These are phyloP conservation scores for Anser brachyrhynchus DNA, from an alignment of 2,113 vertebrate species.

Conservation along the genomic window DNA sequence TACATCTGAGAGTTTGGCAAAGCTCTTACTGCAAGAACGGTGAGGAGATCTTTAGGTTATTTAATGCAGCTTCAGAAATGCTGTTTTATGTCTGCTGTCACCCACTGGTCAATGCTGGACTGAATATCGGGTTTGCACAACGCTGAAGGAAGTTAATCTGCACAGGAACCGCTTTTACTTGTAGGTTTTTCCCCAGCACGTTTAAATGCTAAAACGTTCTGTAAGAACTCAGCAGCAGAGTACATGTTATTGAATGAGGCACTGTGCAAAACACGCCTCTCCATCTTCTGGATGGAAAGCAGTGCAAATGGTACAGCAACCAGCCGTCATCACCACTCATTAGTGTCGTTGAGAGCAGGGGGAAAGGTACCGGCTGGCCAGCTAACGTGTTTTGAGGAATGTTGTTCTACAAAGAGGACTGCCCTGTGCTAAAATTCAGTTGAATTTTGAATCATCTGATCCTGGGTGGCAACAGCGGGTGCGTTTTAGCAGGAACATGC, in stretches of 20 bases:
- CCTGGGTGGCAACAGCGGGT: background rate
- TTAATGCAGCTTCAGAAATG: background rate
- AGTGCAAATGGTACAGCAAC: background rate
- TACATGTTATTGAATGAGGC: rapidly evolving
- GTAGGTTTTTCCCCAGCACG: rapidly evolving
- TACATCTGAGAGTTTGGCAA: background rate
- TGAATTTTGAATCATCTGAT: background rate
- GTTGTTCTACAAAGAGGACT: background rate
- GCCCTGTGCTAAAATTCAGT: background rate
- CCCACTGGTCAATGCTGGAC: background rate
- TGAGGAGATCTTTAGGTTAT: background rate
- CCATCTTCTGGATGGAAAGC: background rate
- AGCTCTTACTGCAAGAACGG: background rate
- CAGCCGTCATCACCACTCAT: background rate
- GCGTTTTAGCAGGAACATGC: background rate
- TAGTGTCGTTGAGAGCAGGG: background rate
- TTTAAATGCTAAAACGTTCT: background rate
- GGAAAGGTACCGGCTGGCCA: background rate
- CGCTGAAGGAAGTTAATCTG: background rate
- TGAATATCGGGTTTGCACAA: background rate
- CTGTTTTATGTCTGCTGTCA: background rate
- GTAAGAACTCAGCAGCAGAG: background rate
- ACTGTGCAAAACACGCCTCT: background rate
- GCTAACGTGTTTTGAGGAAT: rapidly evolving
- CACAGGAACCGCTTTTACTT: background rate